Evolutionary conservation across 2,113 vertebrate genomes (phyloP), one percentile per base, ranked within the genome.

Genomic region (Propithecus coquereli): DNA sequence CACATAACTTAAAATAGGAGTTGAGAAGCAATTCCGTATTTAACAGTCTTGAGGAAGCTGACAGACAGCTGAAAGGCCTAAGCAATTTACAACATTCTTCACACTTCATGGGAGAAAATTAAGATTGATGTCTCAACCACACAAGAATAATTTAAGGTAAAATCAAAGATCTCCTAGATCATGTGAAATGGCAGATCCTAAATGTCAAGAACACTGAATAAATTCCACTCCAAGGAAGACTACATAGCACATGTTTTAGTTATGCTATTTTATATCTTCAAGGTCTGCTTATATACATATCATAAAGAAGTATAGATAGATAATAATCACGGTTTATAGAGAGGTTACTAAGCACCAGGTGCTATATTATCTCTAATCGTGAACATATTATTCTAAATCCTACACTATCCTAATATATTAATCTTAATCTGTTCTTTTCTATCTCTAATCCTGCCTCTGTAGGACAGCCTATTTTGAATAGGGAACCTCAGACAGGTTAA

Each of bases 121-220:
- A 97, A 97, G 94, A 95, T 37, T 92, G 95, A 96, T 94, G 92
- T 91, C 45, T 97, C 93, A 96, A 94, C 93, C 63, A 70, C 70
- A 73, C 52, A 85, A 81, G 84, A 91, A 96, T 85, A 95, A 96
- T 82, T 95, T 47, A 94, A 95, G 63, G 76, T 83, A 81, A 95
- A 96, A 94, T 90, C 92, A 93, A 94, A 97, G 65, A 87, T 66
- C 92, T 89, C 91, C 89, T 47, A 79, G 61, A 94, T 80, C 52
- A 25, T 87, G 61, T 3, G 18, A 84, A 95, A 96, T 18, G 32
- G 68, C 90, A 93, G 71, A 77, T 70, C 52, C 80, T 52, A 63
- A 79, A 79, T 3, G 27, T 80, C 83, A 87, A 57, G 70, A 93
- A 92, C 84, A 90, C 87, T 85, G 79, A 94, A 83, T 92, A 93